Percentiles rank a stretch among this genome's conserved stretches.
Conservation (phyloP, 2,113 vertebrate species). For the Mesocricetus auratus region DNA sequence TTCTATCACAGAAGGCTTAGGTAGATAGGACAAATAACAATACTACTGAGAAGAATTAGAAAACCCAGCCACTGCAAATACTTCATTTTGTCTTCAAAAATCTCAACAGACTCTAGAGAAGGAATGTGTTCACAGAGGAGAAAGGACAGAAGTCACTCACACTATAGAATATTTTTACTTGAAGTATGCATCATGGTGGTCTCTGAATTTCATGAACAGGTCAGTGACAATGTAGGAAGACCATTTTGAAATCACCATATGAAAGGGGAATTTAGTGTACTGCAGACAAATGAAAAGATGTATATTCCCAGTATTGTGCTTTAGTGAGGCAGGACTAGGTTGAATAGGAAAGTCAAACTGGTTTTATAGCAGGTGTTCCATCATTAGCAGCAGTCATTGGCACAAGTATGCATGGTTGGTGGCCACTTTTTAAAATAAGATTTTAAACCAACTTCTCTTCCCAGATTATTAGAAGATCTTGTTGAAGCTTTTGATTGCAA, state of each 20-base stretch:
- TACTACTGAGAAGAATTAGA: constrained; percentile 2
- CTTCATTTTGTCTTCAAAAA: not conserved
- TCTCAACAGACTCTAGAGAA: not conserved
- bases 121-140: not conserved
- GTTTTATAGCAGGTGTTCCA: too few relatives aligned
- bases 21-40: not conserved
- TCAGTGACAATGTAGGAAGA: not conserved
- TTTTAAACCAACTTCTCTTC: not conserved
- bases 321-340: not conserved
- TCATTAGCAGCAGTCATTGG: too few relatives aligned
- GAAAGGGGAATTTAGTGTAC: not conserved
- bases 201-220: not conserved
- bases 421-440: not conserved
- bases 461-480: not conserved
- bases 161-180: not conserved
- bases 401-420: not conserved
- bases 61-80: not conserved
- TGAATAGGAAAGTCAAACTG: not conserved
- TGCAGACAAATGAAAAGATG: not conserved
- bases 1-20: not conserved
- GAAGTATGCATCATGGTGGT: not conserved
- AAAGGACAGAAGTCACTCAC: not conserved
- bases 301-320: too few relatives aligned
- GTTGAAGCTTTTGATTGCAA: not conserved
- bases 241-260: not conserved